Evolutionary conservation across 2,888 invertebrate species (phyloP).

Genomic region (Hermodice carunculata): DNA sequence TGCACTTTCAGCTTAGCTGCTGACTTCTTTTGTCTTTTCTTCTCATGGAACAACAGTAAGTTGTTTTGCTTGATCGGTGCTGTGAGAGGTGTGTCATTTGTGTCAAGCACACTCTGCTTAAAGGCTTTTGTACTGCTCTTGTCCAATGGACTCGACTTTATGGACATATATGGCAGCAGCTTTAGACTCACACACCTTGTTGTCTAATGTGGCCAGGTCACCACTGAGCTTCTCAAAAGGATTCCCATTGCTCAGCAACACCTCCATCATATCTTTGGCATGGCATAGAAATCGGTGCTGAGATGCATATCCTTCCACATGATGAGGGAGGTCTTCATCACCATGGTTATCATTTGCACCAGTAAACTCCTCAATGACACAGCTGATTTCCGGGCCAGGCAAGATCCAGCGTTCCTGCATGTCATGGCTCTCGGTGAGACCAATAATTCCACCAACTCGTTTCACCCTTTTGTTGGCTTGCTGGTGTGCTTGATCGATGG

Average conservation of each 20-base stretch:
- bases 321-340: slow-evolving; percentile 22
- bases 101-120: slow-evolving; percentile 9
- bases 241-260: slow-evolving; percentile 11
- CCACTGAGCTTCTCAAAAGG: not conserved
- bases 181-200: not conserved
- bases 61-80: slow-evolving; percentile 18
- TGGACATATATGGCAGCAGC: not conserved
- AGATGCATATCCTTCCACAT: slow-evolving; percentile 20
- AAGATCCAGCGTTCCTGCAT: slow-evolving; percentile 19
- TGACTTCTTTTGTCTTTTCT: slow-evolving; percentile 13
- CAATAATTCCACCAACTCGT: slow-evolving; percentile 21
- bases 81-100: slow-evolving; percentile 15
- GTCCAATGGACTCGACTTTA: not conserved
- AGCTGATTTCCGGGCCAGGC: slow-evolving; percentile 12
- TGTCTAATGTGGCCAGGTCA: not conserved
- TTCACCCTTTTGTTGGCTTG: slow-evolving; percentile 28
- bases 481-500: slow-evolving; percentile 28
- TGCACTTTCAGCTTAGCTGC: not conserved
- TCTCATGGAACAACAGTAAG: slow-evolving; percentile 14
- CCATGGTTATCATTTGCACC: slow-evolving; percentile 8
- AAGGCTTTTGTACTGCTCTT: slow-evolving; percentile 4
- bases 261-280: slow-evolving; percentile 19
- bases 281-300: slow-evolving; percentile 22
- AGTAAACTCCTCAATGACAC: slow-evolving; percentile 14
- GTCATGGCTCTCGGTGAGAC: slow-evolving; percentile 14